Evolutionary conservation across 1,140 invertebrate species (phyloP), one percentile per base, ranked within the genome.

Genomic region (Drosophila carrolli): DNA sequence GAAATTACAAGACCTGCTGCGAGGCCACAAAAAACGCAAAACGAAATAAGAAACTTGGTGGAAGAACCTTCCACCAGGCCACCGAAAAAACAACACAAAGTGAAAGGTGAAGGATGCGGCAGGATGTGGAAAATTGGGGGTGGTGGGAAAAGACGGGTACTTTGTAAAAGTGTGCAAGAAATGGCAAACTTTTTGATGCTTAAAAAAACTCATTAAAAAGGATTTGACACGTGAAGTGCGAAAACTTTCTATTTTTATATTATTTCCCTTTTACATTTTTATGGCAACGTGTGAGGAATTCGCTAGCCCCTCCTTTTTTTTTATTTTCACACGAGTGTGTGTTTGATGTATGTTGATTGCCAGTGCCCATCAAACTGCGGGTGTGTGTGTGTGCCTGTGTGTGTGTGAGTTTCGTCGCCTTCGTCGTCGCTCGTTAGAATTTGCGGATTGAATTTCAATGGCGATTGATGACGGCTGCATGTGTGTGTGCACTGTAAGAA

Each of bases 121-220:
- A 62, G 56, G 65, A 67, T 47, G 48, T 32, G 41, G 9, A 48
- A 37, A 54, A 38, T 1, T 32, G 19, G 29, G 29, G 29, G 19
- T 6, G 32, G 1, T 7, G 2, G n/a, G 4, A 23, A 14, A 8
- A 41, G 23, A 74, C 40, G 74, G 65, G 66, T 55, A 72, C 68
- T 72, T 72, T 43, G 65, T 58, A 53, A 83, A 83, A 78, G 68
- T 84, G 76, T 89, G 74, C 72, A 89, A 88, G 84, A 89, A 88
- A 88, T 84, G 74, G 85, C 85, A 90, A 89, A 89, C 78, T 91
- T 91, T 86, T 78, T 91, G 89, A 91, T 91, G 89, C 89, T 80
- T 81, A 78, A 68, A 82, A 91, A 91, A 91, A 91, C 89, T 91
- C 89, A 91, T 91, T 91, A 91, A 91, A 91, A 91, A 89, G 89